phyloP scores from a whole-genome alignment of 1,140 invertebrate genomes.

The Cyrtorhinus lividipennis region DNA sequence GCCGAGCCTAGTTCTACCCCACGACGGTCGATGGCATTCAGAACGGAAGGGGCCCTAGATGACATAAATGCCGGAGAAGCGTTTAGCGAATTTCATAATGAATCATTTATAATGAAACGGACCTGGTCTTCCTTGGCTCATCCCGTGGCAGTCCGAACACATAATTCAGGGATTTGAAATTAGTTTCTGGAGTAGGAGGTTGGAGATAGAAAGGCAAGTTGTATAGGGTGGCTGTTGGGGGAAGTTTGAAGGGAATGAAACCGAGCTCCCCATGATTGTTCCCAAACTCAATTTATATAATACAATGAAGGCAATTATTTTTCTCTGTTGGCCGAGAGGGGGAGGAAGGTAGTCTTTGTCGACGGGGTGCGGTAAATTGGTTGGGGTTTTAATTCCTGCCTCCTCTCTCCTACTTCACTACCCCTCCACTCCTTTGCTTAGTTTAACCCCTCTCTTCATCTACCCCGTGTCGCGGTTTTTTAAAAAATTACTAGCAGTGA shows the following conservation, averaged over 20 bases:
- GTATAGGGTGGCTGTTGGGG: background rate
- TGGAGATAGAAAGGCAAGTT: background rate
- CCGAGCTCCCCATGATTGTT: slow-evolving; percentile 16
- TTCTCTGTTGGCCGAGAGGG: slow-evolving; percentile 18
- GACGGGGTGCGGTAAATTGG: slow-evolving; percentile 19
- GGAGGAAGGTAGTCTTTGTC: background rate
- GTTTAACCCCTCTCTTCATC: background rate
- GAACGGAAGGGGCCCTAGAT: slow-evolving; percentile 9
- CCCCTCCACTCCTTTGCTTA: too few species aligned
- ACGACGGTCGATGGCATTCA: too few species aligned
- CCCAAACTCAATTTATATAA: slow-evolving; percentile 22
- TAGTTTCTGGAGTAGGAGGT: slow-evolving; percentile 16
- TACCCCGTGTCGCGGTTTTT: background rate
- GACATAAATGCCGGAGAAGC: slow-evolving; percentile 11
- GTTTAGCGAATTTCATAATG: slow-evolving; percentile 3
- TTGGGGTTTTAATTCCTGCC: slow-evolving; percentile 20
- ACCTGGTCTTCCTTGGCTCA: background rate
- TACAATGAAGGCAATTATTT: slow-evolving; percentile 22
- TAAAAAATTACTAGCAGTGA: too few species aligned
- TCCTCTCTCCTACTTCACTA: background rate
- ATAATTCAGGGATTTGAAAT: slow-evolving; percentile 20
- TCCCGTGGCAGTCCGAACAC: background rate
- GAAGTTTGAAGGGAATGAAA: slow-evolving; percentile 1
- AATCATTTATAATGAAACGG: background rate
- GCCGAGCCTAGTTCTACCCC: too few species aligned